Base-by-base conservation (phyloP, 2,113 vertebrate species). In the Sphaerodactylus townsendi region DNA sequence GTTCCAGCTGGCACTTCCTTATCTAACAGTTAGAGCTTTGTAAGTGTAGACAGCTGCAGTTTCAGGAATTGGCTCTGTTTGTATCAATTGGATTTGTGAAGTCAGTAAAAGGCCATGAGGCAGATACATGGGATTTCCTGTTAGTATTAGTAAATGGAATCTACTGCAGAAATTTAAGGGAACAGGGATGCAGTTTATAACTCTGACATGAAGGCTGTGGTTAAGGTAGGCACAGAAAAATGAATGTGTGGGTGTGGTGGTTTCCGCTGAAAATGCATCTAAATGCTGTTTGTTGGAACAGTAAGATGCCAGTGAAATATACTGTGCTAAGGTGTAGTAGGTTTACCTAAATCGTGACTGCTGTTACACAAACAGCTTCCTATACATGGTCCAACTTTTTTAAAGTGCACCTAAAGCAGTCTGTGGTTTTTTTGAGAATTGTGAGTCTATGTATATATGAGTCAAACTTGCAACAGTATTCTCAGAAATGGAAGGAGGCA, bases 1-100 rank as follows among this genome's bases (percentile, higher is more conserved):
- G 92, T 95, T 98, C 96, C 97, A 98, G 97, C 97, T 98, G 97
- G 97, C 97, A 96, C 89, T 92, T 95, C 94, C 96, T 96, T 95
- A 96, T 96, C 95, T 93, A 96, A 98, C 97, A 98, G 97, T 95
- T 95, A 90, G 79, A 93, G 96, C 97, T 97, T 98, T 97, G 97
- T 98, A 91, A 95, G 95, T 87, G 93, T 92, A 94, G 97, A 97
- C 97, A 97, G 97, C 97, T 97, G 97, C 96, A 91, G 92, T 91
- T 92, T 93, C 93, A 95, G 90, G 94, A 94, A 95, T 95, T 93
- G 95, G 92, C 94, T 93, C 93, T 95, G 94, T 94, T 94, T 96
- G 94, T 95, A 95, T 94, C 95, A 94, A 95, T 95, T 92, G 93
- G 95, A 96, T 96, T 95, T 96, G 95, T 95, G 94, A 96, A 95